Conservation (phyloP, 2,113 vertebrate genomes). For the Oreochromis spilurus region DNA sequence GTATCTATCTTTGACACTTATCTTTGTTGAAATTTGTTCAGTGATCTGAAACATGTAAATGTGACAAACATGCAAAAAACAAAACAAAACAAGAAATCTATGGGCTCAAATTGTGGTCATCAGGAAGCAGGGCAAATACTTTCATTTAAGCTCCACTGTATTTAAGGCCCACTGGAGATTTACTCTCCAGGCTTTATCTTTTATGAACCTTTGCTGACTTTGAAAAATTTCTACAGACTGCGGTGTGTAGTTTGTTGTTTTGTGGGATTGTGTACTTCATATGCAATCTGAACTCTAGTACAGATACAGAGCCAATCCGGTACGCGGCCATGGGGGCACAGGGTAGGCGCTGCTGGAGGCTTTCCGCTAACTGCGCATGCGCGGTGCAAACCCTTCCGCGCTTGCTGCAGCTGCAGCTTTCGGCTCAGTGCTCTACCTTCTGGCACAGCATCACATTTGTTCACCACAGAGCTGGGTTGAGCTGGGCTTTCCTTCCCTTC, state of each 20-base stretch:
- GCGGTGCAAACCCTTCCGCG: background rate
- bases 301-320: background rate
- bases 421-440: background rate
- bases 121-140: background rate
- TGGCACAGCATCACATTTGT: conserved; percentile 37
- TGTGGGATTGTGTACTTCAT: background rate
- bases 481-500: background rate
- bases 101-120: no score
- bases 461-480: background rate
- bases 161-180: background rate
- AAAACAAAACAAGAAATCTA: no score
- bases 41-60: no score
- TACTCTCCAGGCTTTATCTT: background rate
- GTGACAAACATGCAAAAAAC: no score
- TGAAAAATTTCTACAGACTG: background rate
- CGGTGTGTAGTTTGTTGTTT: background rate
- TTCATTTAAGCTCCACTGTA: background rate
- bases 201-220: background rate
- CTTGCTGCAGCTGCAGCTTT: conserved; percentile 8
- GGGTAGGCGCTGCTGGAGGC: background rate
- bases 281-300: background rate
- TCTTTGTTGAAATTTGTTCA: no score
- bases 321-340: background rate
- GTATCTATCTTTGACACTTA: no score
- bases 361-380: conserved; percentile 30